phyloP scores from a whole-genome alignment of 2,888 invertebrate genomes.

The Aphrophora alni region DNA sequence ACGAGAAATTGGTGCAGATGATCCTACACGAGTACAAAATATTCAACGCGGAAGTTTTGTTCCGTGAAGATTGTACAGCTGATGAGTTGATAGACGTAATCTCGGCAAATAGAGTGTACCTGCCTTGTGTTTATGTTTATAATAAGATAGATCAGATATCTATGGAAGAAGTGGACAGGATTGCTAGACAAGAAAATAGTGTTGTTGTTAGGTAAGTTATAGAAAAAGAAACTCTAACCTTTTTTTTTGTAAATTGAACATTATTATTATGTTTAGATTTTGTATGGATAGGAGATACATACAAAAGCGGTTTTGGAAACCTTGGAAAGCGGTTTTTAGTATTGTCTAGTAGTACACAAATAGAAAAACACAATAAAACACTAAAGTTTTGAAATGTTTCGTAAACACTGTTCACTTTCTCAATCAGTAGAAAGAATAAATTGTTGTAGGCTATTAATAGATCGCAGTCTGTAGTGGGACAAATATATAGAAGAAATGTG shows the following conservation, averaged over 20 bases:
- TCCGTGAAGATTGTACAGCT: conserved; percentile 93
- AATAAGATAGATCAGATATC: conserved; percentile 99
- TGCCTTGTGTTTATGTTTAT: conserved; percentile 98
- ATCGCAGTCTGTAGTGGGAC: too few species aligned
- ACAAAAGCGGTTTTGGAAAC: too few species aligned
- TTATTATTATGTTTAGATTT: too few species aligned
- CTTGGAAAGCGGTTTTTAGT: too few species aligned
- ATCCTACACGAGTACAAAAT: conserved; percentile 99
- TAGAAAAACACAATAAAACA: too few species aligned
- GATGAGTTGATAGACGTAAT: conserved; percentile 99
- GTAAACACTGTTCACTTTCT: too few species aligned
- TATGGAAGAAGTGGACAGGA: conserved; percentile 95
- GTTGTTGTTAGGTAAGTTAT: conserved; percentile 85
- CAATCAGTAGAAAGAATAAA: too few species aligned
- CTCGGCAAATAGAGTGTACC: conserved; percentile 91
- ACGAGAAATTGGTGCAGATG: conserved; percentile 97
- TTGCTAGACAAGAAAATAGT: conserved; percentile 86
- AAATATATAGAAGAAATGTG: too few species aligned
- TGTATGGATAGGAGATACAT: too few species aligned
- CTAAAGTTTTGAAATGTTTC: too few species aligned
- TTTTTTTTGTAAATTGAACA: background rate
- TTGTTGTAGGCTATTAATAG: too few species aligned
- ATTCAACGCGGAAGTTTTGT: conserved; percentile 92
- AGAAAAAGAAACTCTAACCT: conserved; percentile 10
- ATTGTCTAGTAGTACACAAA: too few species aligned